phyloP scores from a whole-genome alignment of 2,888 invertebrate species.

The Beris morrisii region DNA sequence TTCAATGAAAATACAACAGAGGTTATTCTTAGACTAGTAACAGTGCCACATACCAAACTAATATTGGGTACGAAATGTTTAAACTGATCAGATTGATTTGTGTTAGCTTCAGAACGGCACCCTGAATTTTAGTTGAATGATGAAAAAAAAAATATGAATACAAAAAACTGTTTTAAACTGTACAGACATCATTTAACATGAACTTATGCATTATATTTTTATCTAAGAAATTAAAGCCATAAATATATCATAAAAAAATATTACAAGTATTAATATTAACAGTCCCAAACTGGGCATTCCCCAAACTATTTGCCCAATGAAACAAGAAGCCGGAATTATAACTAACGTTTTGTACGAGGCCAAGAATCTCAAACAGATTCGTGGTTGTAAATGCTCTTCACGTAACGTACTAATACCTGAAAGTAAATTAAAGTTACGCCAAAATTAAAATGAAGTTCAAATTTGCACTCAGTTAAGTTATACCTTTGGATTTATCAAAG shows the following conservation, averaged over 20 bases:
- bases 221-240: conserved; percentile 47
- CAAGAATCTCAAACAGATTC: conserved; percentile 50
- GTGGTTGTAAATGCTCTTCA: conserved; percentile 49
- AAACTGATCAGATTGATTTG: too few relatives aligned
- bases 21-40: too few relatives aligned
- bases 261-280: conserved; percentile 43
- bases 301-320: conserved; percentile 47
- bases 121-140: background rate
- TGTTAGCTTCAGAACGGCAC: too few relatives aligned
- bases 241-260: conserved; percentile 46
- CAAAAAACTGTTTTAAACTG: conserved; percentile 20
- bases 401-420: conserved; percentile 47
- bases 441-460: background rate
- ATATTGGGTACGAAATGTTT: too few relatives aligned
- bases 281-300: conserved; percentile 48
- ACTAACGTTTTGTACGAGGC: conserved; percentile 48
- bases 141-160: conserved; percentile 1
- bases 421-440: conserved; percentile 12
- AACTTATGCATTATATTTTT: background rate
- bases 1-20: too few relatives aligned
- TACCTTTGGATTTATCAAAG: conserved; percentile 53
- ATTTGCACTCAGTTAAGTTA: background rate
- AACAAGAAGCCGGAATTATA: conserved; percentile 43
- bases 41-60: too few relatives aligned
- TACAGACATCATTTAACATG: conserved; percentile 13